Evolutionary conservation across 2,797 vertebrate species (phyloP), one percentile per base, ranked within the genome.

Genomic region (Chanos chanos): DNA sequence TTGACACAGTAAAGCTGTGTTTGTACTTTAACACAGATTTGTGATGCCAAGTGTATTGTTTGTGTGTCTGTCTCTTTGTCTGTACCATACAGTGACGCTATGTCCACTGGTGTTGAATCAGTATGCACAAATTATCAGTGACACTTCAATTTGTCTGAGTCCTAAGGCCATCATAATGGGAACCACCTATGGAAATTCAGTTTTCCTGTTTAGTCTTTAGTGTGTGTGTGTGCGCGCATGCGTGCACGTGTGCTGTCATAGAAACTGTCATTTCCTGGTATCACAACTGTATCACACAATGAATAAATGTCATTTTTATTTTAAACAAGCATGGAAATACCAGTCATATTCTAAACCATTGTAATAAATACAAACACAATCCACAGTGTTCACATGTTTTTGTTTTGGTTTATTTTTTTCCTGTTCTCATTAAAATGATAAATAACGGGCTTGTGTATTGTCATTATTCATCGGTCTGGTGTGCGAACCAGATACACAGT

Each of bases 361-460:
- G 85, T 89, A 82, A 82, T 82, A 79, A 62, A 71, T 74, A 80
- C 68, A 72, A 80, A 76, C 67, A 64, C 77, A 61, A 65, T 69
- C 79, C 71, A 75, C 76, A 86, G 83, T 87, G 59, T 31, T 86
- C 84, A 85, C 80, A 81, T 76, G n/a, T n/a, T n/a, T n/a, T n/a
- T 28, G 40, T 48, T 60, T 40, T 59, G n/a, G n/a, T n/a, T 36
- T 33, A 39, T 5, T 36, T 60, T 60, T 81, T 87, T 85, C 85
- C 83, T 66, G 83, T 89, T 83, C 84, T 71, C 81, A 87, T 87
- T 90, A 88, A 89, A 90, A 79, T 85, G 80, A 84, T 77, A 77
- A 72, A 82, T 60, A 7, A 7, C 43, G 16, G 53, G 66, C 27
- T 50, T 9, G 18, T 43, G 53, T 57, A 33, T 39, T 19, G n/a